phyloP scores from a whole-genome alignment of 2,888 invertebrate species.

The Rapana venosa region DNA sequence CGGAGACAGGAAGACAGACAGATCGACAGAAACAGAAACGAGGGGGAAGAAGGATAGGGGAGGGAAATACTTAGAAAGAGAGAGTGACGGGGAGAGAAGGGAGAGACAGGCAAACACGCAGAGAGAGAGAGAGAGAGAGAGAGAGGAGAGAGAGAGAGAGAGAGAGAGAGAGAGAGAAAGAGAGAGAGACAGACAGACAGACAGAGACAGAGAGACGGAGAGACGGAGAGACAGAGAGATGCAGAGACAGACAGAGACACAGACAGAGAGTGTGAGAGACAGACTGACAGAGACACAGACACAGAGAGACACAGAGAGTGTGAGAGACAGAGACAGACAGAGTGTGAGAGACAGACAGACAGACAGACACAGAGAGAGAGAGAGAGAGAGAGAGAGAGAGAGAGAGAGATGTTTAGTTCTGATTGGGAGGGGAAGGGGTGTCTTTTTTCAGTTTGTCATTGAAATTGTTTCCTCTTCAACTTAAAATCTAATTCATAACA shows the following conservation, averaged over 20 bases:
- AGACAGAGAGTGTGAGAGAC: not conserved
- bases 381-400: constrained; percentile 11
- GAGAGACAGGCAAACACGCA: not conserved
- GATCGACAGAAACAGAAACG: not conserved
- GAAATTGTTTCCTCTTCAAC: too few species aligned
- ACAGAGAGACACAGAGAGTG: not conserved
- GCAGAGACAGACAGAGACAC: not conserved
- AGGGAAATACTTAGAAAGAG: not conserved
- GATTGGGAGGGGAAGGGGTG: too few species aligned
- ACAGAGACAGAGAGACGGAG: not conserved
- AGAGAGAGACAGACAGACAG: not conserved
- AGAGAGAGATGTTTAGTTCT: not conserved
- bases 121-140: not conserved
- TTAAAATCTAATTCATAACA: too few species aligned
- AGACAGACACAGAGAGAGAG: not conserved
- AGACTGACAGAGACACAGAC: not conserved
- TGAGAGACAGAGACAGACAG: not conserved
- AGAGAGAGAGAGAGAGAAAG: not conserved
- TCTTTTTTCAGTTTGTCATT: too few species aligned
- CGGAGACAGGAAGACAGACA: not conserved
- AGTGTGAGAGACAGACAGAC: not conserved
- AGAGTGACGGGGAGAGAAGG: not conserved
- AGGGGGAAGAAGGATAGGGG: not conserved
- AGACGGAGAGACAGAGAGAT: not conserved
- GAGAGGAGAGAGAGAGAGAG: not conserved